Evolutionary conservation across 2,113 vertebrate species (phyloP), one percentile per base, ranked within the genome.

Genomic region (Rhabdornis inornatus): DNA sequence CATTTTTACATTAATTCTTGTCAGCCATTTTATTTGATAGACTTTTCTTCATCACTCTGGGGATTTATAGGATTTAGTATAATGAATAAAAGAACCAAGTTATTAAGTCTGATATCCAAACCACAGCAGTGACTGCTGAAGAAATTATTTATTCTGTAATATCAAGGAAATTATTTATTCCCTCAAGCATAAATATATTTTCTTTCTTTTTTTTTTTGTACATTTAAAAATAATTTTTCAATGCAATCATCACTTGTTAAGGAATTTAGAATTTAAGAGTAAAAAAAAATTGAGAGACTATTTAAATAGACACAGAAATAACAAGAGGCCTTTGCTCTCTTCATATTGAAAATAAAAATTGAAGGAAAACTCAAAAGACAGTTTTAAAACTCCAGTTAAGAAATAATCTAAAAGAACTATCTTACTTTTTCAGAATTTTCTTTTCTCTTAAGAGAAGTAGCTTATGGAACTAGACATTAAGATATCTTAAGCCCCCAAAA

Each of bases 41-140:
- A 83, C 33, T 52, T 92, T 84, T 89, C 49, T 56, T 92, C 83
- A 63, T 72, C 64, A 52, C 28, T 55, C 56, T 68, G 42, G 81
- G 90, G 78, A 94, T 80, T 85, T 80, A 83, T 31, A n/a, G n/a
- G 76, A 81, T 87, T 83, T 90, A 45, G 64, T 85, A 80, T 76
- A 92, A 68, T 45, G 68, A 91, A 82, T 79, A 82, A 69, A 80
- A 92, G 56, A 92, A 82, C 14, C 20, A 37, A 72, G 7, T 83
- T 70, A 87, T 83, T 65, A 92, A 83, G 59, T 66, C 63, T 63
- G 42, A 90, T 94, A 81, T 76, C 37, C 57, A 87, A 92, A 76
- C 14, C 37, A 72, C 23, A 87, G 3, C 5, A 94, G 15, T 84
- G 69, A 90, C 20, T 1, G 0, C 42, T 53, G 59, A 17, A 84